phyloP scores from a whole-genome alignment of 2,113 vertebrate genomes.

The Arothron firmamentum region DNA sequence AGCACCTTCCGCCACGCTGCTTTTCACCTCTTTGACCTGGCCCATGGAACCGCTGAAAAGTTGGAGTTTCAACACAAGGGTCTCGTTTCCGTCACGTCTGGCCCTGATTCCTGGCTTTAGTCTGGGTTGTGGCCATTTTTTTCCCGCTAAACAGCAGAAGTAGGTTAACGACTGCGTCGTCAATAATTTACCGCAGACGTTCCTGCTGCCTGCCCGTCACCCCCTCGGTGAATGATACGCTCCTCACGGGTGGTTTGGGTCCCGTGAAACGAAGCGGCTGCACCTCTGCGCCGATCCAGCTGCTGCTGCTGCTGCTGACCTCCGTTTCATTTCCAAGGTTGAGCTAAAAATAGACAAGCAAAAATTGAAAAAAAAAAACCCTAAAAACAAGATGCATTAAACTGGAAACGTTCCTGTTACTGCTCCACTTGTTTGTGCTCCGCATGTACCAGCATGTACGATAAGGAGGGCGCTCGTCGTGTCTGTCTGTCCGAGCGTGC shows the following conservation, averaged over 20 bases:
- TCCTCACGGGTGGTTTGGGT: neutral
- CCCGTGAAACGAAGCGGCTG: neutral
- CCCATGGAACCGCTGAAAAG: slow-evolving; percentile 5
- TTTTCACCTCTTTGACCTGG: neutral
- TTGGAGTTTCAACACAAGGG: slow-evolving; percentile 20
- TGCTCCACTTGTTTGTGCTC: slow-evolving; percentile 35
- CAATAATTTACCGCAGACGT: slow-evolving; percentile 56
- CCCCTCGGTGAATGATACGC: slow-evolving; percentile 12
- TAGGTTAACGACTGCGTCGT: slow-evolving; percentile 55
- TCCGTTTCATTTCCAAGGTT: slow-evolving; percentile 11
- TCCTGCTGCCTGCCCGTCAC: neutral
- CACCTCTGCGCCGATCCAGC: neutral
- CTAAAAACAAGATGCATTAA: slow-evolving; percentile 25
- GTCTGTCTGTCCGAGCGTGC: neutral
- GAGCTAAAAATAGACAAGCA: slow-evolving; percentile 8
- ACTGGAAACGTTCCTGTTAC: slow-evolving; percentile 21
- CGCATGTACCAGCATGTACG: slow-evolving; percentile 23
- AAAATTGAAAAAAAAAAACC: no score
- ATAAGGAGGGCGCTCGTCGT: slow-evolving; percentile 2
- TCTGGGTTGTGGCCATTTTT: slow-evolving; percentile 52
- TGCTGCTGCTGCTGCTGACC: neutral
- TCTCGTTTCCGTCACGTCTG: slow-evolving; percentile 27
- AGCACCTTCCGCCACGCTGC: neutral
- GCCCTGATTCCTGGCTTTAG: slow-evolving; percentile 42
- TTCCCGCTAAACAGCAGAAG: slow-evolving; percentile 50